Percentiles rank a stretch among this genome's conserved stretches.
These are phyloP conservation scores for Phortica magna DNA, from an alignment of 2,888 invertebrate species.

Conservation along the genomic window DNA sequence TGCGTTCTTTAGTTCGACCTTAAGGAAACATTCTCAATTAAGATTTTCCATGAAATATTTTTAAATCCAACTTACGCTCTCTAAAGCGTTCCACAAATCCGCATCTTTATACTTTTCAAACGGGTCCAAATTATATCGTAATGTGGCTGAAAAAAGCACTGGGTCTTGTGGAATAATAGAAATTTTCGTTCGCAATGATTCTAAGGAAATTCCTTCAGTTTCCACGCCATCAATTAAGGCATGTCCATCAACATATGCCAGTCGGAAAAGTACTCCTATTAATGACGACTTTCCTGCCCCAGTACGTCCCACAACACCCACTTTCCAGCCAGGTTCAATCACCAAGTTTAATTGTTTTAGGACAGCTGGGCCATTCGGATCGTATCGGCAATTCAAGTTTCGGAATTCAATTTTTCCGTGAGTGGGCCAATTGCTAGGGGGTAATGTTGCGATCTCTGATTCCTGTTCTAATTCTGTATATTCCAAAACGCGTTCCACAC, in stretches of 20 bases:
- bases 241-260: slow-evolving; percentile 85
- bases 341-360: slow-evolving; percentile 85
- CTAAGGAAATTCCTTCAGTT: slow-evolving; percentile 79
- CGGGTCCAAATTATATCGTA: slow-evolving; percentile 84
- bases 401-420: slow-evolving; percentile 81
- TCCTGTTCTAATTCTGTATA: slow-evolving; percentile 86
- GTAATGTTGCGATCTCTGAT: slow-evolving; percentile 75
- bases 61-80: slow-evolving; percentile 61
- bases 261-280: slow-evolving; percentile 87
- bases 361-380: slow-evolving; percentile 81
- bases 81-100: slow-evolving; percentile 74
- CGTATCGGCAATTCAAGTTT: slow-evolving; percentile 82
- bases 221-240: slow-evolving; percentile 86
- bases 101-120: slow-evolving; percentile 76
- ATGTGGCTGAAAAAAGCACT: slow-evolving; percentile 81
- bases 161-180: slow-evolving; percentile 82
- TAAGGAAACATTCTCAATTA: background rate
- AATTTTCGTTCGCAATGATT: slow-evolving; percentile 79
- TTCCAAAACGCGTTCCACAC: slow-evolving; percentile 85
- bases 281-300: slow-evolving; percentile 91
- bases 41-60: background rate
- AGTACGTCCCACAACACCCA: slow-evolving; percentile 90
- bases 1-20: slow-evolving; percentile 80
- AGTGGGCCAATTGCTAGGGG: slow-evolving; percentile 84
- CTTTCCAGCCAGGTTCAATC: slow-evolving; percentile 84